Conservation (phyloP, 2,888 invertebrate species). For the Gari tellinella region DNA sequence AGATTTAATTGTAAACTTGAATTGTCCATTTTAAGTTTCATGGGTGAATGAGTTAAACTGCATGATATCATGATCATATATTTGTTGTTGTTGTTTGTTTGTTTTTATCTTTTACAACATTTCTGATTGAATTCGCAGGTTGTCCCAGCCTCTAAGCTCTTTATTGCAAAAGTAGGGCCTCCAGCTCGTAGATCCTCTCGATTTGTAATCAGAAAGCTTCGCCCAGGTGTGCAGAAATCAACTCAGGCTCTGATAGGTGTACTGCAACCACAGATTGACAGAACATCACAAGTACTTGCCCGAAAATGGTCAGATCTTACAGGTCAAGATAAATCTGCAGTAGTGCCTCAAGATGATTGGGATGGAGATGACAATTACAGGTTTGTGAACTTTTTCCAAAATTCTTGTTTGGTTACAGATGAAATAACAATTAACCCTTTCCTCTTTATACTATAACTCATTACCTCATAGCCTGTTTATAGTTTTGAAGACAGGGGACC, state of each 20-base stretch:
- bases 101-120: too few species aligned
- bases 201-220: slow-evolving; percentile 14
- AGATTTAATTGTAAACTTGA: too few species aligned
- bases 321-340: slow-evolving; percentile 3
- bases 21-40: too few species aligned
- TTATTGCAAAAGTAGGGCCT: slow-evolving; percentile 33
- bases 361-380: slow-evolving; percentile 49
- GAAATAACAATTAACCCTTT: too few species aligned
- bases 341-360: slow-evolving; percentile 14
- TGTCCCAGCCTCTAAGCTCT: slow-evolving; percentile 37
- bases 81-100: too few species aligned
- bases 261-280: slow-evolving; percentile 12
- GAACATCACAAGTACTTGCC: background rate
- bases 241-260: background rate
- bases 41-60: too few species aligned
- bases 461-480: too few species aligned
- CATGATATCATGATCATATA: too few species aligned
- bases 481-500: too few species aligned
- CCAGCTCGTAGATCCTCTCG: slow-evolving; percentile 23
- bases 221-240: slow-evolving; percentile 27
- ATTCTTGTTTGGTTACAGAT: too few species aligned
- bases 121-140: slow-evolving; percentile 21
- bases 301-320: background rate
- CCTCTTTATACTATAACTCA: too few species aligned
- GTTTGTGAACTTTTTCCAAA: background rate